Conservation (phyloP, 2,888 invertebrate species). For the Drosophila borborema region DNA sequence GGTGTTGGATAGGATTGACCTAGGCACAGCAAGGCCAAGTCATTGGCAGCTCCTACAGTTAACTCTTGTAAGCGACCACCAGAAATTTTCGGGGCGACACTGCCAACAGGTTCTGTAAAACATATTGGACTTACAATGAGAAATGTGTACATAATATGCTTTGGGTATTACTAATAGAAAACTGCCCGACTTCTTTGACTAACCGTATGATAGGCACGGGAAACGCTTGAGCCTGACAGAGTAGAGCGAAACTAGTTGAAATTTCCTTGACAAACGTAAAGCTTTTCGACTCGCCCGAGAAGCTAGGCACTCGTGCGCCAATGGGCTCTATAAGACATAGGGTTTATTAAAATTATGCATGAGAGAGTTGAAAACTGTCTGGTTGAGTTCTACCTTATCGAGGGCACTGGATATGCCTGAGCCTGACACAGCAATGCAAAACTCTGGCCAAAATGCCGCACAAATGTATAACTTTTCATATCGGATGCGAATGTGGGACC, state of each 20-base stretch:
- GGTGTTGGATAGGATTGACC: slow-evolving; percentile 87
- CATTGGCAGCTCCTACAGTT: slow-evolving; percentile 56
- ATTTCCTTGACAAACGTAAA: slow-evolving; percentile 86
- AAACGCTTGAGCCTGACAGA: slow-evolving; percentile 89
- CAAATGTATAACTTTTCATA: slow-evolving; percentile 82
- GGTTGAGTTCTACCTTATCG: slow-evolving; percentile 87
- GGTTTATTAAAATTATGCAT: background rate
- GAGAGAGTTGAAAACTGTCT: slow-evolving; percentile 23
- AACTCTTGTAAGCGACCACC: slow-evolving; percentile 87
- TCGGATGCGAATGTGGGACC: slow-evolving; percentile 81
- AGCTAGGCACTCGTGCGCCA: slow-evolving; percentile 87
- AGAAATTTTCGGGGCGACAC: slow-evolving; percentile 86
- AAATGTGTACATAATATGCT: background rate
- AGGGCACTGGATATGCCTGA: slow-evolving; percentile 89
- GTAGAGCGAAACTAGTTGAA: slow-evolving; percentile 86
- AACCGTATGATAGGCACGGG: slow-evolving; percentile 91
- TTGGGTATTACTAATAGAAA: slow-evolving; percentile 16
- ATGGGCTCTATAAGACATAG: slow-evolving; percentile 86
- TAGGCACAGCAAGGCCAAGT: slow-evolving; percentile 86
- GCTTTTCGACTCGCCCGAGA: slow-evolving; percentile 87
- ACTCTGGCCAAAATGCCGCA: slow-evolving; percentile 84
- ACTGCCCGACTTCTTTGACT: slow-evolving; percentile 61
- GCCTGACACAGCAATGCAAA: slow-evolving; percentile 89
- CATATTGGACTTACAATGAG: background rate
- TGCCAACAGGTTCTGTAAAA: slow-evolving; percentile 86